Percentiles rank a stretch among this genome's conserved stretches.
Conservation (phyloP, 1,140 invertebrate genomes). For the Hyles vespertilio region DNA sequence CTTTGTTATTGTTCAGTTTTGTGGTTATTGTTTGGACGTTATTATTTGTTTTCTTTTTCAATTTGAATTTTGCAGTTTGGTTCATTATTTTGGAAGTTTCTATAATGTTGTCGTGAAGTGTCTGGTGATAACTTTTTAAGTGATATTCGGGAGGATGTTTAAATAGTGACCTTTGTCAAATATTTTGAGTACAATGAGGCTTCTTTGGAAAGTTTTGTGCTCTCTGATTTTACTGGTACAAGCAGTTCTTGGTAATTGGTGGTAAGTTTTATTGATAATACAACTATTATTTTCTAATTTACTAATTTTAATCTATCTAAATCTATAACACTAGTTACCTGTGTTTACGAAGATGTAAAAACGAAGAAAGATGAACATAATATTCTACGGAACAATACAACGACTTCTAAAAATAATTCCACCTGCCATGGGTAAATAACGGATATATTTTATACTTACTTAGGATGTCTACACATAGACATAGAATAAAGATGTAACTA, state of each 20-base stretch:
- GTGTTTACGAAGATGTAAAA: no score
- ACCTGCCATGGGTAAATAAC: no score
- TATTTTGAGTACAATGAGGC: constrained; percentile 53
- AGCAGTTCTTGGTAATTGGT: constrained; percentile 58
- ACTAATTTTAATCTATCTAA: background rate
- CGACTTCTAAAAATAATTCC: no score
- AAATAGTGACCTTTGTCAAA: constrained; percentile 33
- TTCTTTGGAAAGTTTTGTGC: constrained; percentile 63
- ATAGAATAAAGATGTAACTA: no score
- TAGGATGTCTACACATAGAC: no score
- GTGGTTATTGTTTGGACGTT: constrained; percentile 43
- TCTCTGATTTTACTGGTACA: constrained; percentile 50
- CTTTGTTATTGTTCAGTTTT: constrained; percentile 45
- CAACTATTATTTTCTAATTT: background rate
- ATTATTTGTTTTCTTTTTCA: constrained; percentile 42
- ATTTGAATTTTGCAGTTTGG: constrained; percentile 36
- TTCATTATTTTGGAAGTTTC: constrained; percentile 38
- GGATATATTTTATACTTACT: no score
- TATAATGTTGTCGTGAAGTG: constrained; percentile 46
- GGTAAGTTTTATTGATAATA: constrained; percentile 44
- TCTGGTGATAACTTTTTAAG: constrained; percentile 11
- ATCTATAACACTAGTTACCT: no score
- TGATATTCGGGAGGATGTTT: constrained; percentile 30
- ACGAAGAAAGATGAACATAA: no score
- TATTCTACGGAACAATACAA: no score